Conservation (phyloP, 1,140 invertebrate species). For the Homalodisca vitripennis region DNA sequence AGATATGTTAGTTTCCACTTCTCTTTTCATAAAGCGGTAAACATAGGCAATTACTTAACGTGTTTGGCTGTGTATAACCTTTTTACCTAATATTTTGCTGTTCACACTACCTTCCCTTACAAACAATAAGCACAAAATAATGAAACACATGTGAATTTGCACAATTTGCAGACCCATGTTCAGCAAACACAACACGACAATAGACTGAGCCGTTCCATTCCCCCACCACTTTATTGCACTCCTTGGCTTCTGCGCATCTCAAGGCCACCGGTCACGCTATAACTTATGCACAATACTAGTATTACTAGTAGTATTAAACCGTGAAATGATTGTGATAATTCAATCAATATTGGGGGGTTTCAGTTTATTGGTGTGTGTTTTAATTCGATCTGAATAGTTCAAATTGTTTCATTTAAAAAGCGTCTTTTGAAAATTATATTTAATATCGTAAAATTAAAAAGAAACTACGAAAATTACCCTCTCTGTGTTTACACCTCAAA, state of each 20-base stretch:
- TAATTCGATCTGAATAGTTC: no score
- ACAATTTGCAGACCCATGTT: not conserved
- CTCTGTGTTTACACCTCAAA: no score
- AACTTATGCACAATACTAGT: not conserved
- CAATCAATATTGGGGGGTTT: no score
- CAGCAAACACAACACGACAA: not conserved
- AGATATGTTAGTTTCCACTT: constrained; percentile 12
- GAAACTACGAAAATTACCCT: no score
- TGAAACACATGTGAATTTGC: not conserved
- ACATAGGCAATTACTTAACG: constrained; percentile 29
- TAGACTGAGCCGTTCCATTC: not conserved
- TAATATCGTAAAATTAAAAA: no score
- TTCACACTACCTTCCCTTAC: not conserved
- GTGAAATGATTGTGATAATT: no score
- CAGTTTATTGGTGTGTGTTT: no score
- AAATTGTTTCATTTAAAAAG: no score
- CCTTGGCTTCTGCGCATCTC: not conserved
- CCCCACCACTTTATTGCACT: constrained; percentile 5
- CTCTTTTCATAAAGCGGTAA: constrained; percentile 28
- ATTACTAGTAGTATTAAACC: no score
- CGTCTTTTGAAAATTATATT: no score
- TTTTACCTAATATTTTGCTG: constrained; percentile 16
- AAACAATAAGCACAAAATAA: not conserved
- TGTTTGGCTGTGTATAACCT: constrained; percentile 28
- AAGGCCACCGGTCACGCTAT: not conserved